Conservation (phyloP, 2,888 invertebrate genomes). For the Cephalotes varians region DNA sequence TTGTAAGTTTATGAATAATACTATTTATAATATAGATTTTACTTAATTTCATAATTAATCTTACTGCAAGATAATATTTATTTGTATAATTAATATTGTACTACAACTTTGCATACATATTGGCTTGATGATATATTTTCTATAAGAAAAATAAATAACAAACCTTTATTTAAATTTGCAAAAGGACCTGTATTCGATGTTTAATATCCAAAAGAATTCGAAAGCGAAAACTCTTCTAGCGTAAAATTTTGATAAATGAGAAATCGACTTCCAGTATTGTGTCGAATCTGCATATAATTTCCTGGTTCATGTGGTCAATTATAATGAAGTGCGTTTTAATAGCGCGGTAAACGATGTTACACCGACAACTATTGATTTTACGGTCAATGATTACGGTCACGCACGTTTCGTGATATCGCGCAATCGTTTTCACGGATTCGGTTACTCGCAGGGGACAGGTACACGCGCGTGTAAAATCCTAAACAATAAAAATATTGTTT, state of each 20-base stretch:
- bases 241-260: not conserved
- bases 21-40: not conserved
- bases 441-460: too few species aligned
- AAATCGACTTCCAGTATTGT: not conserved
- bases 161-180: not conserved
- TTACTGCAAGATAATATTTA: not conserved
- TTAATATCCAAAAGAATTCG: not conserved
- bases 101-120: not conserved
- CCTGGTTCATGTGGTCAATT: slow-evolving; percentile 5
- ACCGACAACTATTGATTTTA: slow-evolving; percentile 1
- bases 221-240: not conserved
- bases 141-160: not conserved
- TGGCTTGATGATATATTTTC: not conserved
- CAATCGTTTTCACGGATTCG: slow-evolving; percentile 4
- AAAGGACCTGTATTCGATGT: not conserved
- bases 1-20: not conserved
- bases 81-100: not conserved
- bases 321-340: slow-evolving; percentile 14
- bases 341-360: not conserved
- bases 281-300: slow-evolving; percentile 1
- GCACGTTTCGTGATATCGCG: slow-evolving; percentile 21
- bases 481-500: slow-evolving; percentile 31
- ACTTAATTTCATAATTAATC: not conserved
- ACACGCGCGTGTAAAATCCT: not conserved
- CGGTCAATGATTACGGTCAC: not conserved